Evolutionary conservation across 2,797 vertebrate genomes (phyloP).

Genomic region (Strix occidentalis): DNA sequence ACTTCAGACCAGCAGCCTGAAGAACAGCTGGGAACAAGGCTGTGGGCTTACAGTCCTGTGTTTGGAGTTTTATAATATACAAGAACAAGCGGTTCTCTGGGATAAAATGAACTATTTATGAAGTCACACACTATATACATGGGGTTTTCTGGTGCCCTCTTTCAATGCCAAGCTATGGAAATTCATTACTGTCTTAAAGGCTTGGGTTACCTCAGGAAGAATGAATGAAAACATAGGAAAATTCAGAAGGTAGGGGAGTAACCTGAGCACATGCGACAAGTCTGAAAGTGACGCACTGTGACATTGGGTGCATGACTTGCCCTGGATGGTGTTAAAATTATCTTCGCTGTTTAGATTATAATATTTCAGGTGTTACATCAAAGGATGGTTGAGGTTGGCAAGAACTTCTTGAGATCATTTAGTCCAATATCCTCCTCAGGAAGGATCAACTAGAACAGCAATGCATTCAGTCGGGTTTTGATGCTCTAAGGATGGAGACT

Average conservation of each 20-base stretch:
- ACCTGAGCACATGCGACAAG: neutral
- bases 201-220: neutral
- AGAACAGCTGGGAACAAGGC: neutral
- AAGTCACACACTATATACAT: neutral
- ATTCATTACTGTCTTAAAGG: neutral
- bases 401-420: neutral
- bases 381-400: neutral
- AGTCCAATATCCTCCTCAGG: neutral
- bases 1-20: neutral
- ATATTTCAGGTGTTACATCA: neutral
- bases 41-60: neutral
- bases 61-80: neutral
- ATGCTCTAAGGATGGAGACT: neutral
- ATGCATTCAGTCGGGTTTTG: neutral
- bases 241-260: neutral
- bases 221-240: neutral
- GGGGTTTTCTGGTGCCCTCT: neutral
- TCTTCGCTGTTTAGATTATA: neutral
- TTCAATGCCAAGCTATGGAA: neutral
- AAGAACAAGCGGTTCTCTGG: neutral
- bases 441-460: neutral
- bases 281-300: neutral
- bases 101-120: neutral
- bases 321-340: neutral
- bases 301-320: fast-evolving